These are phyloP conservation scores for Rattus rattus DNA, from an alignment of 2,113 vertebrate genomes.

Conservation along the genomic window DNA sequence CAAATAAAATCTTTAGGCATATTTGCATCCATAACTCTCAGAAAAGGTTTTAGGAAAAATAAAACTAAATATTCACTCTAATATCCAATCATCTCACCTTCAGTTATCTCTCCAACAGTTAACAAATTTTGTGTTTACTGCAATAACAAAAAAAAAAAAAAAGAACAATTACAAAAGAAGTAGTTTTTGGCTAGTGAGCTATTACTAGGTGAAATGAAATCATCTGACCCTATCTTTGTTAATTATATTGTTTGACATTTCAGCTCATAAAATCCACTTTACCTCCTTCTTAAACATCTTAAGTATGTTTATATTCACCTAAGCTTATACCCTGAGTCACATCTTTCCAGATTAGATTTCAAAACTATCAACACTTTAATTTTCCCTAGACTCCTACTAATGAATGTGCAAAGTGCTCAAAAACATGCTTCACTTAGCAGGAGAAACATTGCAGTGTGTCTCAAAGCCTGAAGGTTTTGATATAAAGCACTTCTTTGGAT, in stretches of 20 bases:
- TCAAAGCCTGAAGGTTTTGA: conserved; percentile 56
- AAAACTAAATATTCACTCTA: background rate
- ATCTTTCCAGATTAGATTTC: conserved; percentile 63
- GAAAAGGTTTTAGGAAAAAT: conserved; percentile 32
- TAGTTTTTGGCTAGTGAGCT: background rate
- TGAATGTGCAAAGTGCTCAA: conserved; percentile 56
- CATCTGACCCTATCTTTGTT: background rate
- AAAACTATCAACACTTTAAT: conserved; percentile 66
- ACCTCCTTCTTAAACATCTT: background rate
- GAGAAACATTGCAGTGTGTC: conserved; percentile 43
- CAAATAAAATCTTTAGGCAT: conserved; percentile 64
- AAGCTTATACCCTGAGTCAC: conserved; percentile 22
- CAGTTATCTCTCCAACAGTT: background rate
- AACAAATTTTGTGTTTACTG: conserved; percentile 46
- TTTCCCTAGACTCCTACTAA: conserved; percentile 68
- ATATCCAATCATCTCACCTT: conserved; percentile 48
- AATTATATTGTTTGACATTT: conserved; percentile 43
- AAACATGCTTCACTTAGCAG: conserved; percentile 74
- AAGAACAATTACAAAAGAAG: background rate
- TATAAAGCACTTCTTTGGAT: conserved; percentile 44
- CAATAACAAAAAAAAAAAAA: conserved; percentile 8
- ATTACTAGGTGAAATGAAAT: conserved; percentile 58
- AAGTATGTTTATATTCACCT: conserved; percentile 25
- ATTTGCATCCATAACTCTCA: conserved; percentile 65
- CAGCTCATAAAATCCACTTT: background rate